Evolutionary conservation across 2,797 vertebrate genomes (phyloP).

Genomic region (Hippopotamyrus pictus): DNA sequence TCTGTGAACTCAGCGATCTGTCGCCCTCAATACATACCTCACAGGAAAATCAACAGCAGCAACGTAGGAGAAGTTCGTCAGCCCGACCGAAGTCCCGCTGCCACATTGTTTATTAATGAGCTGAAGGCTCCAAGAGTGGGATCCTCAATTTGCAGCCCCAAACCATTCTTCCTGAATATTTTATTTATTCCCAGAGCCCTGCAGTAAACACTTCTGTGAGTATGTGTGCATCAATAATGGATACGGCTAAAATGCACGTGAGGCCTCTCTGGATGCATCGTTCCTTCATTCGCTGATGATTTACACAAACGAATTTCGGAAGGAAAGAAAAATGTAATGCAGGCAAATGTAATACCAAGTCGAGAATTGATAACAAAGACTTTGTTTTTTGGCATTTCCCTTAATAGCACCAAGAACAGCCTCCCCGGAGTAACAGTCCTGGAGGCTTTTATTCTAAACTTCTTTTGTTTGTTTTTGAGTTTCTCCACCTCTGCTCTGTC

Average conservation of each 20-base stretch:
- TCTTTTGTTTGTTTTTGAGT: background rate
- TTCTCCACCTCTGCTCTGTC: background rate
- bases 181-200: constrained; percentile 3
- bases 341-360: background rate
- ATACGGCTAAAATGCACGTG: constrained; percentile 33
- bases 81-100: constrained; percentile 26
- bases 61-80: constrained; percentile 33
- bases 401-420: background rate
- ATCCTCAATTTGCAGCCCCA: background rate
- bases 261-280: constrained; percentile 31
- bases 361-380: background rate
- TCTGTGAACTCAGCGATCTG: constrained; percentile 21
- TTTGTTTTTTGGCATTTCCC: background rate
- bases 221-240: constrained; percentile 31
- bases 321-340: background rate
- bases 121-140: background rate
- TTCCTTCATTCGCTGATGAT: background rate
- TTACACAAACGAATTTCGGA: background rate
- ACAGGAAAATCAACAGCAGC: constrained; percentile 38
- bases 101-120: constrained; percentile 18
- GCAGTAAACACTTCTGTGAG: constrained; percentile 30
- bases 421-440: background rate
- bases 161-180: constrained; percentile 9
- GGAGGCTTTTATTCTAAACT: background rate
- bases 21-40: constrained; percentile 29